Percentiles rank a stretch among this genome's conserved stretches.
Conservation (phyloP, 64 coral and sea anemone species). For the Porites australiensis region DNA sequence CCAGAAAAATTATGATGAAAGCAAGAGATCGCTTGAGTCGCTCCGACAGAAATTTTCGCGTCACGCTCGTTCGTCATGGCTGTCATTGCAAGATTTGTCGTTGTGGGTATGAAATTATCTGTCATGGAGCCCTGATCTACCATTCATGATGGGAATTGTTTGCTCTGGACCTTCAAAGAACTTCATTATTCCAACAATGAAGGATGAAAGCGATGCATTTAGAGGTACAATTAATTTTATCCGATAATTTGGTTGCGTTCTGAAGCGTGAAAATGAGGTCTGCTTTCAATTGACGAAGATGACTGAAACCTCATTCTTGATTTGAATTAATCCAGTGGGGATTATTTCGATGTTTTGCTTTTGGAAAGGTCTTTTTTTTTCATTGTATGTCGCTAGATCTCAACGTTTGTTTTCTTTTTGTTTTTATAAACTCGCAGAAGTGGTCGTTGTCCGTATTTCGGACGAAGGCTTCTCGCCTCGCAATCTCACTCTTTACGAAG, state of each 20-base stretch:
- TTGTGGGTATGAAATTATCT: neutral
- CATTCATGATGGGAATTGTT: slow-evolving; percentile 30
- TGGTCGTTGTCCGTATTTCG: neutral
- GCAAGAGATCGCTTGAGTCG: neutral
- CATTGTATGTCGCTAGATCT: neutral
- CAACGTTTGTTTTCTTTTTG: neutral
- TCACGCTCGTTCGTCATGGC: neutral
- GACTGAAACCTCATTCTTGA: too few relatives aligned
- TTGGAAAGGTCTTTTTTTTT: neutral
- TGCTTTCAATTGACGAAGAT: neutral
- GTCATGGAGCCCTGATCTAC: neutral
- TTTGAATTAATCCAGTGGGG: too few relatives aligned
- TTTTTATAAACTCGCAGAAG: neutral
- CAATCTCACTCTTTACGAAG: neutral
- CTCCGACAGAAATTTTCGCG: neutral
- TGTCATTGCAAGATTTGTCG: neutral
- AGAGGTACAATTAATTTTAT: slow-evolving; percentile 39
- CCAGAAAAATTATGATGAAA: neutral
- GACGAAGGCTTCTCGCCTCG: neutral
- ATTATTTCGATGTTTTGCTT: neutral
- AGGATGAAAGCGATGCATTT: slow-evolving; percentile 1
- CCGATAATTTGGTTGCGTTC: slow-evolving; percentile 12
- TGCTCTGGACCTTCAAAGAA: slow-evolving; percentile 1
- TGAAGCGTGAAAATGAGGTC: slow-evolving; percentile 30
- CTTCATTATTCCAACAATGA: slow-evolving; percentile 11